Base-by-base conservation (phyloP, 2,888 invertebrate species). In the Drosophila infuscata region DNA sequence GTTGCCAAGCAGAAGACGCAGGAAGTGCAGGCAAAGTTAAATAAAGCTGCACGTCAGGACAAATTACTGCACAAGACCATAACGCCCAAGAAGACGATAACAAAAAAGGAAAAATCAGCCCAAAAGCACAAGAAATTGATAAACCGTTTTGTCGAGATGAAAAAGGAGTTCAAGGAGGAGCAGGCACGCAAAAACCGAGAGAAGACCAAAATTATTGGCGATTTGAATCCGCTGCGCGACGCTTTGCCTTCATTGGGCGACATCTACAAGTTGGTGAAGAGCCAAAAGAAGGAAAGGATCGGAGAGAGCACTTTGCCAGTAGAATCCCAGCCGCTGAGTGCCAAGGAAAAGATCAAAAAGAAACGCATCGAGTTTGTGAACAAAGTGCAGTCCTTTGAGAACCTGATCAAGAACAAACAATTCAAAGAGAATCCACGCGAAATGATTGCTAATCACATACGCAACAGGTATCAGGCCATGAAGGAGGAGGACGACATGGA, bases 201-300 rank as follows among this genome's bases (percentile, higher is more conserved):
- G 54, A 91, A 91, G 65, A 87, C 92, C 4, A 86, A 82, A 7
- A 79, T 92, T 0, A 79, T 91, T 7, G 92, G 92, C 0, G 92
- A 92, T 46, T 76, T 93, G 12, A 91, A 90, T 35, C 85, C 91
- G 0, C 70, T 93, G 0, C 91, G 91, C n/a, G 93, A 93, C 80
- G 93, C 93, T 0, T 53, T 93, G 38, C 93, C 93, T 12, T 92
- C 93, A 0, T 65, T 93, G 3, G 86, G 91, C 12, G 92, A 91
- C 38, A 73, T 93, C 3, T 89, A 90, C 53, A 83, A 88, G 49
- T 41, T 92, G 36, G 91, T 89, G 3, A 87, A 85, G 36, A 79
- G 74, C n/a, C 79, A 82, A 56, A 38, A 79, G 67, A 43, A 75
- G 78, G 36, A 91, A 80, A 62, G 80, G 1, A 79, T 76, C 2